phyloP scores from a whole-genome alignment of 2,797 vertebrate genomes.

The Sebastes iracundus region DNA sequence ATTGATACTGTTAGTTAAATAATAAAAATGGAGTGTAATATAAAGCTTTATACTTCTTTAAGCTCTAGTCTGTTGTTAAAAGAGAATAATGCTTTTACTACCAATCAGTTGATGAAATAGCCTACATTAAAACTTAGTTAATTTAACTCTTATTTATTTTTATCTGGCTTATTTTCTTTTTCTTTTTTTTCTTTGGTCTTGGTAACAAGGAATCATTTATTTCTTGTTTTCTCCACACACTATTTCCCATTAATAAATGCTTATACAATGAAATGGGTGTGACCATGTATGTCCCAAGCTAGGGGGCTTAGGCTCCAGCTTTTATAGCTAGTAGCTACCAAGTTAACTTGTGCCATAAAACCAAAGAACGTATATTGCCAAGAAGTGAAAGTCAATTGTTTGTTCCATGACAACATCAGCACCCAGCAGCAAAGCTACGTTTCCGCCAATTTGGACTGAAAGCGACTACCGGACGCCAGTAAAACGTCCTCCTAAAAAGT shows the following conservation, averaged over 20 bases:
- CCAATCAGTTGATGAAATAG: too few species aligned
- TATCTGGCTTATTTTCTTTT: not conserved
- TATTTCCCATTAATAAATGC: not conserved
- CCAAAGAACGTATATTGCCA: too few species aligned
- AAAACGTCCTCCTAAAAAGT: too few species aligned
- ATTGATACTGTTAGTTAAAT: not conserved
- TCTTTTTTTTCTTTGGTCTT: not conserved
- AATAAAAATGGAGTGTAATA: too few species aligned
- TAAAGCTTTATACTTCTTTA: not conserved
- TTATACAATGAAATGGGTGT: not conserved
- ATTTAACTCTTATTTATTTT: not conserved
- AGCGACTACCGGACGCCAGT: accelerated
- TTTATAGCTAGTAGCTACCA: not conserved
- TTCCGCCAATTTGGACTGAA: too few species aligned
- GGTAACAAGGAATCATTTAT: not conserved
- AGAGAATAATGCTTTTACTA: too few species aligned
- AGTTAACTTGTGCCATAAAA: not conserved
- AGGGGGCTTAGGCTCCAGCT: not conserved
- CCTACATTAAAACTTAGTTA: not conserved
- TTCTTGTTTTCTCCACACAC: not conserved
- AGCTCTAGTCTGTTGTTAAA: not conserved
- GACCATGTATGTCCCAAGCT: too few species aligned
- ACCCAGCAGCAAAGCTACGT: too few species aligned
- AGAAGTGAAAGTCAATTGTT: too few species aligned
- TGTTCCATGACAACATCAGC: too few species aligned